Evolutionary conservation across 2,113 vertebrate species (phyloP).

Genomic region (Hoplias malabaricus): DNA sequence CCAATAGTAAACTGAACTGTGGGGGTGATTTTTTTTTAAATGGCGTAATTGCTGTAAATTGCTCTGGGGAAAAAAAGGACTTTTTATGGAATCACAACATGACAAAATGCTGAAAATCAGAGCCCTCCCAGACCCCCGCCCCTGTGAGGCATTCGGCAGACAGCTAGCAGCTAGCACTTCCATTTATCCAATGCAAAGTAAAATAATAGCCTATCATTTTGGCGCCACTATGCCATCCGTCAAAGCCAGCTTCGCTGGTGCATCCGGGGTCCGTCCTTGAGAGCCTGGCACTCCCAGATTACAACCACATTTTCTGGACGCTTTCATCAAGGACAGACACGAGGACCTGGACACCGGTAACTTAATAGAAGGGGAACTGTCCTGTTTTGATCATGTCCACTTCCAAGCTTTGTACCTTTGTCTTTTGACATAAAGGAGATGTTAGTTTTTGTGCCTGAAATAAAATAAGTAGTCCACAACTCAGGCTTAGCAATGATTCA

Average conservation of each 20-base stretch:
- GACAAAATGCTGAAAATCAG: constrained; percentile 42
- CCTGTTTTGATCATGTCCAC: constrained; percentile 30
- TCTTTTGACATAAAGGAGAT: too few relatives aligned
- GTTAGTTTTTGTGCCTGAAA: too few relatives aligned
- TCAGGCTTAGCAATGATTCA: too few relatives aligned
- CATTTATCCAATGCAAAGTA: constrained; percentile 79
- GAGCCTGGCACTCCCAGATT: constrained; percentile 59
- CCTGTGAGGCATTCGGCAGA: constrained; percentile 48
- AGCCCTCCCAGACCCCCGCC: not conserved
- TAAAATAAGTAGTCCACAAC: too few relatives aligned
- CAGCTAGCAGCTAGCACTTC: constrained; percentile 59
- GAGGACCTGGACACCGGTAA: constrained; percentile 45
- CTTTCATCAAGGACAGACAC: constrained; percentile 54
- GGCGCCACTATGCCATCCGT: constrained; percentile 67
- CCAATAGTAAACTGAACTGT: not conserved
- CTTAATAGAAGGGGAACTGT: constrained; percentile 49
- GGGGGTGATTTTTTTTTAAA: too few relatives aligned
- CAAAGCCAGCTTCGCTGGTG: constrained; percentile 62
- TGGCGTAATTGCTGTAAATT: not conserved
- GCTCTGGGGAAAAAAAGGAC: not conserved
- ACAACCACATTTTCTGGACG: constrained; percentile 60
- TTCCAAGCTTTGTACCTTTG: not conserved
- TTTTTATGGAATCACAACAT: constrained; percentile 3
- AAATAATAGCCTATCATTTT: constrained; percentile 80
- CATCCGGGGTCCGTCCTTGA: constrained; percentile 65